Conservation (phyloP, 2,113 vertebrate species). For the Steatornis caripensis region DNA sequence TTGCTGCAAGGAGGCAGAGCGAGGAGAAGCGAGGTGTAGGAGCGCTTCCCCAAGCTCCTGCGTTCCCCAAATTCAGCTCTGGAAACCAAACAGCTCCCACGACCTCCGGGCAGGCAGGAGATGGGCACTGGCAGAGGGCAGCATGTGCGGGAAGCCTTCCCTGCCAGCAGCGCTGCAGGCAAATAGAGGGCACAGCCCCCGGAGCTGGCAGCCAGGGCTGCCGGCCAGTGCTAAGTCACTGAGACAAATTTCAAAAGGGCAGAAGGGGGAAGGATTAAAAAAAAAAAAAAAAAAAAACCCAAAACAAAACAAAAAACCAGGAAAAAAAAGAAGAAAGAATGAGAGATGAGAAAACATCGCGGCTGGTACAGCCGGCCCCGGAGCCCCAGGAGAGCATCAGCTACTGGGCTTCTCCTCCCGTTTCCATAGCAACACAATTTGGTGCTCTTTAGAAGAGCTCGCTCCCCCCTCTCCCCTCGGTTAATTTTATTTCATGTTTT, state of each 20-base stretch:
- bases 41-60: not conserved
- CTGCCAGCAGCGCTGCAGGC: not conserved
- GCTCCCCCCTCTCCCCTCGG: not conserved
- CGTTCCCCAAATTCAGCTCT: not conserved
- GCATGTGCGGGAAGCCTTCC: fast-evolving
- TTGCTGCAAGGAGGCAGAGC: not conserved
- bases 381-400: constrained; percentile 50
- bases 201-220: not conserved
- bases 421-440: constrained; percentile 42
- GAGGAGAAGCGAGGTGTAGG: fast-evolving
- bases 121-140: fast-evolving
- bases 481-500: not conserved
- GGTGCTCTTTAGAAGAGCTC: constrained; percentile 27
- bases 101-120: not conserved
- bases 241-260: not conserved
- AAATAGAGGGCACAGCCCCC: not conserved
- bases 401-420: constrained; percentile 47
- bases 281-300: not conserved
- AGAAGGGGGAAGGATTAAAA: not conserved
- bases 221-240: not conserved
- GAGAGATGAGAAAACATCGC: not conserved
- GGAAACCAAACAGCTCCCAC: not conserved
- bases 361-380: not conserved
- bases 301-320: not conserved
- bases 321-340: not conserved